These are phyloP conservation scores for Drosophila jambulina DNA, from an alignment of 1,140 invertebrate species.

Conservation along the genomic window DNA sequence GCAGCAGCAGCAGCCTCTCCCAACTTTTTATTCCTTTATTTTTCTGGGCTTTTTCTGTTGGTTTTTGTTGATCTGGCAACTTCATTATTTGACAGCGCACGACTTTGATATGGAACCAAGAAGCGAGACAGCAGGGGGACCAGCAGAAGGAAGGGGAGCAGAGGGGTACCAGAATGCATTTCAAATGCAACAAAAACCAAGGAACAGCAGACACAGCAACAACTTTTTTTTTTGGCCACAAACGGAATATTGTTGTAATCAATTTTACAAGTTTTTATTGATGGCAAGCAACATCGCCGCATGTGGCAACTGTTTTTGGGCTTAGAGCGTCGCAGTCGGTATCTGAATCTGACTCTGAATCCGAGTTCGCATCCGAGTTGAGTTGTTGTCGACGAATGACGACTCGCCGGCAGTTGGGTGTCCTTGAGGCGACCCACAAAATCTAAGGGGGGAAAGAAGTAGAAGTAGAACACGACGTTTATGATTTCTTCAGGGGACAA, in stretches of 20 bases:
- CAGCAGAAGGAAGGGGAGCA: conserved; percentile 6
- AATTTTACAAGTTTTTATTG: conserved; percentile 82
- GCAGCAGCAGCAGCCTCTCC: conserved; percentile 47
- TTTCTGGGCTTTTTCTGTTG: conserved; percentile 51
- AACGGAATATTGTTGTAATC: conserved; percentile 71
- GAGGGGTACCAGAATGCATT: conserved; percentile 44
- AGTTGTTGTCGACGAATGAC: conserved; percentile 16
- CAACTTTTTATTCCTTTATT: conserved; percentile 40
- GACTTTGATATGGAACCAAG: conserved; percentile 73
- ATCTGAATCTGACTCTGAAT: conserved; percentile 17
- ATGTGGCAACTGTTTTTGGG: conserved; percentile 67
- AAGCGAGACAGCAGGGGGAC: background rate
- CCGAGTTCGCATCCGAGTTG: conserved; percentile 8
- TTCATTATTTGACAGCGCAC: conserved; percentile 82
- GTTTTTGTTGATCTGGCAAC: conserved; percentile 82
- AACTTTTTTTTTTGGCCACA: conserved; percentile 32
- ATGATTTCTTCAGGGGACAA: background rate
- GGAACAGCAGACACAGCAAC: conserved; percentile 34
- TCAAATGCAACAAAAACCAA: conserved; percentile 42
- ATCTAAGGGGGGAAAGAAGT: background rate
- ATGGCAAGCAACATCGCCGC: conserved; percentile 46
- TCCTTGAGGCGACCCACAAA: conserved; percentile 48
- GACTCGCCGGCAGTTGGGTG: conserved; percentile 22
- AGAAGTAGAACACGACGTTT: conserved; percentile 4
- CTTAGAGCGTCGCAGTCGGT: conserved; percentile 10